These are phyloP conservation scores for Cerastoderma edule DNA, from an alignment of 2,888 invertebrate species.

Conservation along the genomic window DNA sequence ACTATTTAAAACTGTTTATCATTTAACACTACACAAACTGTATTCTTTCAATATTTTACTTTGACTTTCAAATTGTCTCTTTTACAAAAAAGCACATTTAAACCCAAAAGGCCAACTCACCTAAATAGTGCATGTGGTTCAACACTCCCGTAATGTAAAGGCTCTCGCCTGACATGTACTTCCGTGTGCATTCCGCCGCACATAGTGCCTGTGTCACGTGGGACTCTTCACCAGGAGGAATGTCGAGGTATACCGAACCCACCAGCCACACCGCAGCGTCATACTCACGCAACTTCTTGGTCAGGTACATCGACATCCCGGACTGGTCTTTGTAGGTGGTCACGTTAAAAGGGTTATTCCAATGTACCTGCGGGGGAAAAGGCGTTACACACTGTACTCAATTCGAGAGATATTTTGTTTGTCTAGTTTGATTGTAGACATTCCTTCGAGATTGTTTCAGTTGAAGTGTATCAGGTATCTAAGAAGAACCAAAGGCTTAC, in stretches of 20 bases:
- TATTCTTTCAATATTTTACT: too few species aligned
- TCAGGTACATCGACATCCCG: constrained; percentile 39
- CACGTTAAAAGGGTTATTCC: constrained; percentile 44
- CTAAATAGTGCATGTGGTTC: constrained; percentile 31
- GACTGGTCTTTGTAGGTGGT: constrained; percentile 31
- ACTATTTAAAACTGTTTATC: too few species aligned
- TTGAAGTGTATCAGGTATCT: too few species aligned
- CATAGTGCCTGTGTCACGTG: constrained; percentile 11
- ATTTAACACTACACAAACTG: too few species aligned
- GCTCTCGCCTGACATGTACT: constrained; percentile 11
- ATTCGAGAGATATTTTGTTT: too few species aligned
- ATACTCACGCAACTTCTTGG: constrained; percentile 25
- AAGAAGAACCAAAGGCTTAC: too few species aligned
- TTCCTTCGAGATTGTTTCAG: too few species aligned
- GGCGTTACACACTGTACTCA: too few species aligned
- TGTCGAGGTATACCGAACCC: constrained; percentile 49
- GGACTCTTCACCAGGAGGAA: constrained; percentile 41
- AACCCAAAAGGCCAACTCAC: too few species aligned
- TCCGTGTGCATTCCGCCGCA: constrained; percentile 12
- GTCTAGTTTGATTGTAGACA: too few species aligned
- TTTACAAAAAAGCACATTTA: too few species aligned
- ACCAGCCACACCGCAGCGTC: constrained; percentile 48
- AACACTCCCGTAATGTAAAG: constrained; percentile 7
- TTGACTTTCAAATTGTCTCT: too few species aligned
- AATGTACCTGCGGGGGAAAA: constrained; percentile 52